Evolutionary conservation across 2,888 invertebrate species (phyloP).

Genomic region (Agrotis exclamationis): DNA sequence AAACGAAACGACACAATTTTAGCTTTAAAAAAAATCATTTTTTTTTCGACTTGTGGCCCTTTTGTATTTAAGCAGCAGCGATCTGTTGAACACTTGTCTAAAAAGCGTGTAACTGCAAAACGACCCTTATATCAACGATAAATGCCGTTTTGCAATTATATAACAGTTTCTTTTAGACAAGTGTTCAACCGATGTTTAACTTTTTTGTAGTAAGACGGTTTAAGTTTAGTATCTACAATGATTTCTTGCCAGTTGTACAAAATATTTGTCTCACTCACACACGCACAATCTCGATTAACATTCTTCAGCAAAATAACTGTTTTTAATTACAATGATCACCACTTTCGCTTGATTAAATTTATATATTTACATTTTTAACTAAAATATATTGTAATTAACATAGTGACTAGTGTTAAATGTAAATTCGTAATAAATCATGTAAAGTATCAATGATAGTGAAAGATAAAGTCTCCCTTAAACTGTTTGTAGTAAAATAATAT

Average conservation of each 20-base stretch:
- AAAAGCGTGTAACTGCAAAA: too few relatives aligned
- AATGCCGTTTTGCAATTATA: too few relatives aligned
- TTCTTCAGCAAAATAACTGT: constrained; percentile 70
- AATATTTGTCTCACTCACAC: constrained; percentile 57
- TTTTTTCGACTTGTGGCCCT: too few relatives aligned
- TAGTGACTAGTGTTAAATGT: constrained; percentile 76
- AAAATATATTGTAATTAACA: constrained; percentile 68
- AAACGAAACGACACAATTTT: too few relatives aligned
- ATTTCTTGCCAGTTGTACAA: constrained; percentile 68
- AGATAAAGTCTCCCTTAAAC: constrained; percentile 65
- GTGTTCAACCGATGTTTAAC: too few relatives aligned
- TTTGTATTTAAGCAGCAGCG: too few relatives aligned
- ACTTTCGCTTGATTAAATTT: constrained; percentile 66
- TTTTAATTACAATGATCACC: constrained; percentile 69
- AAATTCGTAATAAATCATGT: constrained; percentile 82
- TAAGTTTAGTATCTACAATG: constrained; percentile 68
- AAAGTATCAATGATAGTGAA: constrained; percentile 67
- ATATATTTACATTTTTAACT: constrained; percentile 70
- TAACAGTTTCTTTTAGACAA: too few relatives aligned
- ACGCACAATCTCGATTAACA: constrained; percentile 70
- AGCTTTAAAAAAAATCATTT: too few relatives aligned
- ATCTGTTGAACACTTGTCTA: too few relatives aligned
- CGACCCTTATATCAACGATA: too few relatives aligned
- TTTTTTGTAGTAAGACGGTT: too few relatives aligned
- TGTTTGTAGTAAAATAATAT: constrained; percentile 74